Evolutionary conservation across 2,797 vertebrate genomes (phyloP).

Genomic region (Neomorphus geoffroyi): DNA sequence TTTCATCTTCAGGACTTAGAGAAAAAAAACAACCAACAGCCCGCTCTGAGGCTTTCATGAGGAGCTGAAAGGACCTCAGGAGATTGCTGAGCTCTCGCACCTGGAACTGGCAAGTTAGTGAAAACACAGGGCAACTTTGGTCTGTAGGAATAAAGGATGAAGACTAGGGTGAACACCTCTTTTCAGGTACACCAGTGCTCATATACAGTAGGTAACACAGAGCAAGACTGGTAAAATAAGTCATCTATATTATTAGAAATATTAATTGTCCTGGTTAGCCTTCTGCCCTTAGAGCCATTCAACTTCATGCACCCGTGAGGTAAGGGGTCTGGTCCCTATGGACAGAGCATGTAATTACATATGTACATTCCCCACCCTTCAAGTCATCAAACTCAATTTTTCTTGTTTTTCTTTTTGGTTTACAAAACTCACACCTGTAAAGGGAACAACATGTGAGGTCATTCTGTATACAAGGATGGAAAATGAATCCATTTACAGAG

Average conservation of each 20-base stretch:
- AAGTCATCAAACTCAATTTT: neutral
- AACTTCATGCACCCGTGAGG: neutral
- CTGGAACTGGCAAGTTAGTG: neutral
- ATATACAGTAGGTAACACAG: neutral
- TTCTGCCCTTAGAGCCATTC: neutral
- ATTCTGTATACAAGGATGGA: neutral
- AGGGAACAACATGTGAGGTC: neutral
- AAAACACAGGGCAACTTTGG: neutral
- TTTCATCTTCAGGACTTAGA: neutral
- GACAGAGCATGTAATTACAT: neutral
- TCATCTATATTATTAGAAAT: neutral
- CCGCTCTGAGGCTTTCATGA: neutral
- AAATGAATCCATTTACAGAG: neutral
- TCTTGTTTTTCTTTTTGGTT: neutral
- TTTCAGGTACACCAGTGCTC: neutral
- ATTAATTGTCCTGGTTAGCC: neutral
- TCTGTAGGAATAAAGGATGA: neutral
- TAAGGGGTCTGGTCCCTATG: neutral
- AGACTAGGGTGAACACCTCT: neutral
- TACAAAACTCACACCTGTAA: neutral
- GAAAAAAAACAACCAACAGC: rapidly evolving
- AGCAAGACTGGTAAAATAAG: neutral
- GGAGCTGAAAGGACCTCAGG: neutral
- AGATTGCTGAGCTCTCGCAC: neutral
- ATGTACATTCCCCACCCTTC: neutral